A percentile compares a stretch with the other conserved stretches of the same genome.
These are phyloP conservation scores for Vimba vimba DNA, from an alignment of 2,113 vertebrate genomes.

Conservation along the genomic window DNA sequence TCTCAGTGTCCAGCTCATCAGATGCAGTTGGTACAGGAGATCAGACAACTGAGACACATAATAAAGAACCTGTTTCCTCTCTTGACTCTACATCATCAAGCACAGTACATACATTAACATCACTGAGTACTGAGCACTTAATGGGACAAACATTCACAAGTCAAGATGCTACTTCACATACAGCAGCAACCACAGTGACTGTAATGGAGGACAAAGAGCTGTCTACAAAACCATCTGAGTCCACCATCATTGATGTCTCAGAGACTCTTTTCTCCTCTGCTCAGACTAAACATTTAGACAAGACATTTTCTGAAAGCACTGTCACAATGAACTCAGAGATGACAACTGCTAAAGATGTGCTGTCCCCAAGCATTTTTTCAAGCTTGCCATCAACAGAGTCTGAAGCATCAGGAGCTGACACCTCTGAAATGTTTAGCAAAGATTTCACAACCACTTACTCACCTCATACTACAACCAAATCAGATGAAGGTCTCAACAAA, in stretches of 20 bases:
- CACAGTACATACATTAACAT: background rate
- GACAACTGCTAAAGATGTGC: background rate
- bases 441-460: background rate
- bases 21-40: background rate
- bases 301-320: background rate
- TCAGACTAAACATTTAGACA: background rate
- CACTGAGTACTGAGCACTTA: background rate
- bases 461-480: background rate
- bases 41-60: background rate
- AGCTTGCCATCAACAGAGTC: background rate
- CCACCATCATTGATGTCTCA: background rate
- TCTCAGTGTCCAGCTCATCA: background rate
- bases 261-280: background rate
- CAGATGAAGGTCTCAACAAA: background rate
- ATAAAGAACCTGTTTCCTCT: background rate
- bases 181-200: background rate
- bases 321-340: background rate
- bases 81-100: background rate
- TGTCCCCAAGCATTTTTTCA: background rate
- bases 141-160: background rate
- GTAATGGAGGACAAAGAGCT: background rate
- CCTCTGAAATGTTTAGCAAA: background rate
- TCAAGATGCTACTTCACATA: background rate
- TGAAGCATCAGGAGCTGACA: constrained; percentile 22
- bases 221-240: background rate